Conservation (phyloP, 2,113 vertebrate genomes). For the Urocynchramus pylzowi region DNA sequence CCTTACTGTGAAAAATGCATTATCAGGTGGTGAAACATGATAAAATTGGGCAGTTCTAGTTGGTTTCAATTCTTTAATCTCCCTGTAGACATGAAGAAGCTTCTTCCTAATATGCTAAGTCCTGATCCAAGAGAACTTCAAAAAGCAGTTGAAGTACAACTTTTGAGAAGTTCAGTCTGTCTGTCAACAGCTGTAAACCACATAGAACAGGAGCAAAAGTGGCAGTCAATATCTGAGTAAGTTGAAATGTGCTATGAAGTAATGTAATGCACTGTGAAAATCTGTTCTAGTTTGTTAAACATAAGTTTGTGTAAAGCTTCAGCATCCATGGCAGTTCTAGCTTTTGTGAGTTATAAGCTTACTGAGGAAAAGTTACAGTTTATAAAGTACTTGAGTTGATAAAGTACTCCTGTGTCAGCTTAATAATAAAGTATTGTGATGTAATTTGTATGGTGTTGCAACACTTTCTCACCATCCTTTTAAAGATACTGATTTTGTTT, state of each 20-base stretch:
- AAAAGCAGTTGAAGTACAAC: conserved; percentile 95
- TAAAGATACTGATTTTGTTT: not conserved
- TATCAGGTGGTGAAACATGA: not conserved
- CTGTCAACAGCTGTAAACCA: conserved; percentile 80
- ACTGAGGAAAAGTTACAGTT: not conserved
- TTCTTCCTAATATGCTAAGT: conserved; percentile 90
- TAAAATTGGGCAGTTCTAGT: not conserved
- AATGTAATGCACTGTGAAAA: not conserved
- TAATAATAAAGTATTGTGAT: not conserved
- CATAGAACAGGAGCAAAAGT: conserved; percentile 83
- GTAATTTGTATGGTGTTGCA: not conserved
- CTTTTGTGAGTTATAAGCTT: not conserved
- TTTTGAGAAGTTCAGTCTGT: conserved; percentile 89
- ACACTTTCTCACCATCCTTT: not conserved
- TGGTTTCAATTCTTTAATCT: conserved; percentile 6
- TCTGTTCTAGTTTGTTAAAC: not conserved
- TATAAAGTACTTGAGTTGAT: not conserved
- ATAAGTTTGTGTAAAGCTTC: not conserved
- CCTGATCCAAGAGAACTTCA: conserved; percentile 95
- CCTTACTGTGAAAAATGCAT: not conserved
- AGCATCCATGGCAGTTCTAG: not conserved
- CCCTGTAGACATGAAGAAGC: conserved; percentile 89
- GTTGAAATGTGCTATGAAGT: conserved; percentile 20
- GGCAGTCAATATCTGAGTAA: conserved; percentile 85
- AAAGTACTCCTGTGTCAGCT: not conserved